Evolutionary conservation across 2,113 vertebrate species (phyloP), one percentile per base, ranked within the genome.

Genomic region (Sphaerodactylus townsendi): DNA sequence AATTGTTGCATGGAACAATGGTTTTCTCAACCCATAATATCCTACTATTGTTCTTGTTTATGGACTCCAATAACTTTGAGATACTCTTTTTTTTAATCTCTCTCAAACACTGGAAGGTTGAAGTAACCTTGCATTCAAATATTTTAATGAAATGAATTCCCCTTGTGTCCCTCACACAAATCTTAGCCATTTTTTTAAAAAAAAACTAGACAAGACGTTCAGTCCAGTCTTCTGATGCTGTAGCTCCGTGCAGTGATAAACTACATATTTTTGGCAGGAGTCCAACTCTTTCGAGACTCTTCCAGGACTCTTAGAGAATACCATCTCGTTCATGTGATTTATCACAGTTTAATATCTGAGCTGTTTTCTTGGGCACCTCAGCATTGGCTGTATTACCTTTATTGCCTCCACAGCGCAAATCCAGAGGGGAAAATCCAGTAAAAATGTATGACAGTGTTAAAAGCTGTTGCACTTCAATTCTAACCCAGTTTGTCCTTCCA

Each of bases 251-350:
- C 25, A 5, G 9, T 74, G 89, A 86, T 83, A n/a, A 88, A 86
- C 89, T 81, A 35, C 50, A 1, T 2, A 1, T 44, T 9, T 73
- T 75, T 90, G 89, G 90, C 86, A 87, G 83, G 1, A 65, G 53
- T 82, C 88, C 85, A 59, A 35, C 62, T 80, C 23, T 78, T 79
- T 88, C 72, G 59, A 50, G 76, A 62, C 76, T 87, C 44, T 83
- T 68, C 72, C 74, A 46, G 10, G 74, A 66, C 80, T 75, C 71
- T 86, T 7, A 75, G 53, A 73, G 85, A 84, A 85, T 75, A 50
- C 81, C 83, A 77, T 28, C 86, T 69, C 78, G 86, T 79, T 86
- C 89, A 64, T 56, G 81, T 46, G 85, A 79, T 86, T 89, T 82
- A 44, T 77, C 39, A 72, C 30, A 79, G 46, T 79, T 86, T 80